phyloP scores from a whole-genome alignment of 2,797 vertebrate genomes.

The Labroides dimidiatus region DNA sequence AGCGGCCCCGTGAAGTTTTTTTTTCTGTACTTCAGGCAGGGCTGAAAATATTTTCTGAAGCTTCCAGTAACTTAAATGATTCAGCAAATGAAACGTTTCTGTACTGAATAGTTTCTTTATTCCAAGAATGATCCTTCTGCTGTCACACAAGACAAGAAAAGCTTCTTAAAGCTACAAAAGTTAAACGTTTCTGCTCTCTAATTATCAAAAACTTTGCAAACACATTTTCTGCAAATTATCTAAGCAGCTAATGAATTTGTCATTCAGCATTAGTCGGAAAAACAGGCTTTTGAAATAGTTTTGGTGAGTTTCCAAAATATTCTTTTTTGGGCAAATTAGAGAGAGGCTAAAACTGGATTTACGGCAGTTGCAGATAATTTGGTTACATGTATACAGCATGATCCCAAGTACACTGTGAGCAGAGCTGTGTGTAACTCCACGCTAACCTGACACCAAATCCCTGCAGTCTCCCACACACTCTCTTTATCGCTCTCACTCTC shows the following conservation, averaged over 20 bases:
- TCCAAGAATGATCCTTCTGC: background rate
- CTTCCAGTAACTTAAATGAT: no score
- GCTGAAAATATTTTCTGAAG: no score
- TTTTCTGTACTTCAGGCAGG: background rate
- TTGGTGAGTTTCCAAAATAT: constrained; percentile 3
- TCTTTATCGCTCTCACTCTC: constrained; percentile 2
- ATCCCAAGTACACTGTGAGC: constrained; percentile 38
- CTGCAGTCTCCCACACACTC: constrained; percentile 42
- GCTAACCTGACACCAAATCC: constrained; percentile 40
- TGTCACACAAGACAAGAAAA: background rate
- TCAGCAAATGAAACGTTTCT: background rate
- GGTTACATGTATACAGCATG: constrained; percentile 52
- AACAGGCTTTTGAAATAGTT: background rate
- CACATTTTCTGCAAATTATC: background rate
- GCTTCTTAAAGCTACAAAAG: background rate
- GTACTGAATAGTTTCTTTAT: background rate
- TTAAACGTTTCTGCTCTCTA: background rate
- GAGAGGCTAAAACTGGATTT: constrained; percentile 56
- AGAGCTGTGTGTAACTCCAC: constrained; percentile 36
- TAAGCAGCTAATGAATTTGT: background rate
- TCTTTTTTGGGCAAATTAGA: background rate
- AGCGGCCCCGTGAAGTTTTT: background rate
- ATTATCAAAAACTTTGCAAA: background rate
- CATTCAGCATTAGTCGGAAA: background rate
- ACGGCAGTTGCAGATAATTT: constrained; percentile 64